Base-by-base conservation (phyloP, 1,140 invertebrate genomes). In the Drosophila ogumai region DNA sequence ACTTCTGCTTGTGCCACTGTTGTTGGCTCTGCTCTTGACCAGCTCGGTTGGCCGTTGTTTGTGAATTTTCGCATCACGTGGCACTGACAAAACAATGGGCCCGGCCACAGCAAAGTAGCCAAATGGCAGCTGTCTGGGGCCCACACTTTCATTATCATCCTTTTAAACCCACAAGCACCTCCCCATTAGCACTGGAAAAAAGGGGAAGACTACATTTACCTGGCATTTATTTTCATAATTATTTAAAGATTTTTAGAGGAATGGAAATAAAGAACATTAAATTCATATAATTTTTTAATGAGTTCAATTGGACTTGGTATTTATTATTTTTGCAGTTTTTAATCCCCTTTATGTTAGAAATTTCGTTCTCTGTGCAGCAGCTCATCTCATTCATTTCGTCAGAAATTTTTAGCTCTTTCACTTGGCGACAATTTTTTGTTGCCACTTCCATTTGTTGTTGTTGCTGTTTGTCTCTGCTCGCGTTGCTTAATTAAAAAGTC, bases 401-500 rank as follows among this genome's bases (percentile, higher is more conserved):
- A 58, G 54, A 87, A 28, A 68, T 77, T 77, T 88, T 88, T 77
- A 63, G 80, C 74, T 82, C 59, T 66, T 86, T 82, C 71, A 73
- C 79, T 87, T 79, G 82, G 77, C 82, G 79, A 86, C 82, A 60
- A 64, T 75, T 69, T 65, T 75, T 79, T 65, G 52, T 38, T 52
- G 49, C 49, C 32, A 15, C 64, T 76, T 32, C 43, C 60, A 25
- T 52, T 52, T 75, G 57, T 61, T 67, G 31, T 56, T 64, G 61
- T 54, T 73, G 44, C 56, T 75, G 68, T 80, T 75, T 69, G 59
- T 64, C 58, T 71, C 55, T 36, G 38, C 58, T 81, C 67, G 60
- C 54, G 64, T 71, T 79, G 77, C 81, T 88, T 88, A 88, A 88
- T 88, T 88, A 88, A 88, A 88, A 88, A 90, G 85, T 88, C 85